Evolutionary conservation across 2,888 invertebrate genomes (phyloP).

Genomic region (Philhelius pedissequus): DNA sequence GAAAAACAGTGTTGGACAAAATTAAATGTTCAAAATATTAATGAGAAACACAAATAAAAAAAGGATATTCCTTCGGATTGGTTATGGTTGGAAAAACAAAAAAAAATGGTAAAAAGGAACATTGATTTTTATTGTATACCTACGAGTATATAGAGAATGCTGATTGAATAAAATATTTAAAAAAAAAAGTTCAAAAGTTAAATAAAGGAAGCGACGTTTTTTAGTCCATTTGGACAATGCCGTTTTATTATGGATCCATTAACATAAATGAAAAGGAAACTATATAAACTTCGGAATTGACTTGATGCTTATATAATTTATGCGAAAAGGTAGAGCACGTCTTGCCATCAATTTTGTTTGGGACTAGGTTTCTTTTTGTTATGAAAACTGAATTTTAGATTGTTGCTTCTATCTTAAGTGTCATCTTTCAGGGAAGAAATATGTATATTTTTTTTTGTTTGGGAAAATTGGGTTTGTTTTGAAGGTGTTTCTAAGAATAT

Average conservation of each 20-base stretch:
- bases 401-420: not conserved
- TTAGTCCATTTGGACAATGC: not conserved
- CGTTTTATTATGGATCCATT: constrained; percentile 31
- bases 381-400: not conserved
- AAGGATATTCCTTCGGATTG: constrained; percentile 26
- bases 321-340: not conserved
- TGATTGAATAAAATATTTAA: constrained; percentile 34
- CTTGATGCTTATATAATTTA: not conserved
- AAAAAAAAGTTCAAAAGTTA: constrained; percentile 14
- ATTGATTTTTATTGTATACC: constrained; percentile 21
- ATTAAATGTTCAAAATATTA: constrained; percentile 67
- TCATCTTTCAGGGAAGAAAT: not conserved
- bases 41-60: constrained; percentile 37
- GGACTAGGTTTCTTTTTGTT: not conserved
- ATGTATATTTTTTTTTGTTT: too few relatives aligned
- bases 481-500: not conserved
- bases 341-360: not conserved
- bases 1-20: constrained; percentile 21
- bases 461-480: too few relatives aligned
- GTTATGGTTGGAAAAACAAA: not conserved
- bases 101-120: not conserved
- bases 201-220: constrained; percentile 4
- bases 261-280: constrained; percentile 17
- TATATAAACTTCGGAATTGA: constrained; percentile 13
- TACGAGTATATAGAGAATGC: not conserved